A percentile compares a stretch with the other conserved stretches of the same genome.
Evolutionary conservation across 2,888 invertebrate genomes (phyloP).

Genomic region (Phasia obesa): DNA sequence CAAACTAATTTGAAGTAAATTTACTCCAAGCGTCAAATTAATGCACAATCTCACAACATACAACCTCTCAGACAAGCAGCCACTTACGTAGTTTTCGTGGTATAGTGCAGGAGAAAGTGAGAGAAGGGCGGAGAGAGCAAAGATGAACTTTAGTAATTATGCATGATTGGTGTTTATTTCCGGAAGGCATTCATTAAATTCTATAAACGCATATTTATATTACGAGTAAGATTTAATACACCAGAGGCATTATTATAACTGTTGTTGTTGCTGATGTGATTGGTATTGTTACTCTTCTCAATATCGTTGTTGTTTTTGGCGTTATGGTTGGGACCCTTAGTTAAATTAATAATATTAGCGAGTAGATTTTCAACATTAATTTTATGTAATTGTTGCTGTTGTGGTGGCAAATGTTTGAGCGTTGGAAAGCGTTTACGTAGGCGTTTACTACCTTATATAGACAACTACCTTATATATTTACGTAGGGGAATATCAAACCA

Average conservation of each 20-base stretch:
- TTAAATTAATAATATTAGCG: constrained; percentile 10
- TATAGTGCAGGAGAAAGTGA: neutral
- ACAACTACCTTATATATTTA: no score
- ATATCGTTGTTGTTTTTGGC: constrained; percentile 24
- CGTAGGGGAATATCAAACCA: no score
- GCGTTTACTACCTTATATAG: no score
- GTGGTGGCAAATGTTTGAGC: constrained; percentile 15
- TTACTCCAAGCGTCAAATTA: constrained; percentile 49
- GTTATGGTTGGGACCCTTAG: constrained; percentile 35
- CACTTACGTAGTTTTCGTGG: no score
- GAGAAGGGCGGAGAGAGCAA: neutral
- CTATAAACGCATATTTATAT: constrained; percentile 55
- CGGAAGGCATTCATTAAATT: constrained; percentile 69
- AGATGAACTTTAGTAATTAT: constrained; percentile 59
- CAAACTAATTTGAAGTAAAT: constrained; percentile 57
- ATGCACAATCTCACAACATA: constrained; percentile 22
- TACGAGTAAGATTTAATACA: constrained; percentile 53
- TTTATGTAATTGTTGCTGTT: constrained; percentile 14
- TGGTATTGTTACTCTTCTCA: constrained; percentile 4
- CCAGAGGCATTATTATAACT: constrained; percentile 29
- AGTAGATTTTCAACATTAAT: constrained; percentile 25
- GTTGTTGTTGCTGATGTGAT: constrained; percentile 11
- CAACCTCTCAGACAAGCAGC: neutral
- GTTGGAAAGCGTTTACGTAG: constrained; percentile 67
- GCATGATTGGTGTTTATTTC: constrained; percentile 66